These are phyloP conservation scores for Biston stratarius DNA, from an alignment of 2,888 invertebrate species.

Conservation along the genomic window DNA sequence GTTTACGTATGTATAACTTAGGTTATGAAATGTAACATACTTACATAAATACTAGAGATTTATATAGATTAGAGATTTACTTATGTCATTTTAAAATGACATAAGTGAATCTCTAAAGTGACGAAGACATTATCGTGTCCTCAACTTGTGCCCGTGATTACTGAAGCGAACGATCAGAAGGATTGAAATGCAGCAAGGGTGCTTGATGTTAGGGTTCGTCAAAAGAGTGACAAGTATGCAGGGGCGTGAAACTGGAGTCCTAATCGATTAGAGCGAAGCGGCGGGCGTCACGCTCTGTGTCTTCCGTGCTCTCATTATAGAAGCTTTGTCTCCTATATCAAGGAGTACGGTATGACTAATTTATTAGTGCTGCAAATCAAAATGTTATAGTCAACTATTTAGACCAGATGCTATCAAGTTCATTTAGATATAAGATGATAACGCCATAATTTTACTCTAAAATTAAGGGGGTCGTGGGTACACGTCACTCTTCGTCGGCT, in stretches of 20 bases:
- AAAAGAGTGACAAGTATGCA: conserved; percentile 61
- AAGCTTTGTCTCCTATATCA: conserved; percentile 8
- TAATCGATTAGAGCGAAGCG: conserved; percentile 76
- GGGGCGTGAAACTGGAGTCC: conserved; percentile 67
- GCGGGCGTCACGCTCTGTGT: conserved; percentile 62
- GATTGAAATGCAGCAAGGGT: conserved; percentile 33
- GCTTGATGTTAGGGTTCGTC: conserved; percentile 27
- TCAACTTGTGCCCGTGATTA: conserved; percentile 23
- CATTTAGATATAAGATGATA: not conserved
- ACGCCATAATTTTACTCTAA: not conserved
- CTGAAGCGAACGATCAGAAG: conserved; percentile 29
- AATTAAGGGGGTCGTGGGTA: not conserved
- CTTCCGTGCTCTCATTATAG: conserved; percentile 34
- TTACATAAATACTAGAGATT: too few species aligned
- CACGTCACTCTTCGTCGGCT: conserved; percentile 21
- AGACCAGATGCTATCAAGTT: not conserved
- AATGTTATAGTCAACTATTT: not conserved
- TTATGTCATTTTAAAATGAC: not conserved
- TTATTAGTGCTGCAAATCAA: not conserved
- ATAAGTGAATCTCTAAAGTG: not conserved
- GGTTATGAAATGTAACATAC: too few species aligned
- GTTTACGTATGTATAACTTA: too few species aligned
- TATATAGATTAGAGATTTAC: too few species aligned
- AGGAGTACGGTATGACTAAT: not conserved
- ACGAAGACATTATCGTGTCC: conserved; percentile 4